Conservation (phyloP, 1,140 invertebrate species). For the Polypedilum pembai region DNA sequence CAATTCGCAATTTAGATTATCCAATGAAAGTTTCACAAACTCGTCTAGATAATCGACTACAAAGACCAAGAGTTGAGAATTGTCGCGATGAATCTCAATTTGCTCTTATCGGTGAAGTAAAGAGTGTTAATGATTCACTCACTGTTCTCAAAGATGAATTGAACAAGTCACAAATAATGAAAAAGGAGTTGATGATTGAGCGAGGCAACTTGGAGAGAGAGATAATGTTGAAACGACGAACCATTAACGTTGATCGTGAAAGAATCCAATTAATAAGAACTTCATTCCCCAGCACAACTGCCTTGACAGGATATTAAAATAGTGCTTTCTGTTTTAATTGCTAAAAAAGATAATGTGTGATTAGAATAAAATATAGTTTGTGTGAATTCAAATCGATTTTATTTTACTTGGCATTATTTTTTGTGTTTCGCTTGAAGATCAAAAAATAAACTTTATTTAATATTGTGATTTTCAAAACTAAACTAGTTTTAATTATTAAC, state of each 20-base stretch:
- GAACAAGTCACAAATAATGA: slow-evolving; percentile 51
- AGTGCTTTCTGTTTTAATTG: not conserved
- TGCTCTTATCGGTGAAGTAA: slow-evolving; percentile 65
- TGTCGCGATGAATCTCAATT: slow-evolving; percentile 62
- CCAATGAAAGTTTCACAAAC: slow-evolving; percentile 72
- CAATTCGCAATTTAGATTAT: slow-evolving; percentile 56
- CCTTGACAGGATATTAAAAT: slow-evolving; percentile 49
- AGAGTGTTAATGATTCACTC: slow-evolving; percentile 56
- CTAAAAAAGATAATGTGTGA: no score
- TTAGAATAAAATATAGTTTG: no score
- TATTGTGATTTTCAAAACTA: no score
- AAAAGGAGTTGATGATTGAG: slow-evolving; percentile 51
- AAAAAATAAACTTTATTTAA: no score
- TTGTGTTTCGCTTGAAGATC: no score
- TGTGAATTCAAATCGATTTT: no score
- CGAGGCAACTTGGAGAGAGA: slow-evolving; percentile 59
- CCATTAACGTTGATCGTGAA: slow-evolving; percentile 59
- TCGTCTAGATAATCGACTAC: slow-evolving; percentile 59
- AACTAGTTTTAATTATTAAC: slow-evolving; percentile 36
- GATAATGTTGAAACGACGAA: slow-evolving; percentile 63
- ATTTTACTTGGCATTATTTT: no score
- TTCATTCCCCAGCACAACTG: slow-evolving; percentile 57
- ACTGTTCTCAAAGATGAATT: slow-evolving; percentile 53
- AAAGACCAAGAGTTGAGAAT: slow-evolving; percentile 59
- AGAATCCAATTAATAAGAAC: slow-evolving; percentile 55